Evolutionary conservation across 2,797 vertebrate genomes (phyloP).

Genomic region (Iguana delicatissima): DNA sequence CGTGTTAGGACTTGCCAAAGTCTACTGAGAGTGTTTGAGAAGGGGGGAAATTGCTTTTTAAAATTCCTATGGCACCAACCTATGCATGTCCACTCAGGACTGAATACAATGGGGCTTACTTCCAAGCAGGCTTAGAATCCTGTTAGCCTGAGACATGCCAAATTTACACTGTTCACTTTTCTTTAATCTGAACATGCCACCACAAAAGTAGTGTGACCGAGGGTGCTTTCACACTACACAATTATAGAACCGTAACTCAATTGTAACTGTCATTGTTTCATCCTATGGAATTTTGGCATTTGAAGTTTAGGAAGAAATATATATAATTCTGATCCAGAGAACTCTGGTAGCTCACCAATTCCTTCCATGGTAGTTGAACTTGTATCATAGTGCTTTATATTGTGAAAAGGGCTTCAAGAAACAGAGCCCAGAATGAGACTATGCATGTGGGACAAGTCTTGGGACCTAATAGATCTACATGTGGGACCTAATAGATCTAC

Average conservation of each 20-base stretch:
- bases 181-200: neutral
- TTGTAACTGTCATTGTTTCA: no score
- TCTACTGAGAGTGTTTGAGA: neutral
- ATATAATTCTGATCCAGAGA: no score
- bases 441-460: neutral
- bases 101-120: no score
- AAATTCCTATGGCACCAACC: neutral
- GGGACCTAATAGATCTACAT: neutral
- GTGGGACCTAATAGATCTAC: neutral
- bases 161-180: neutral
- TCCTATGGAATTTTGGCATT: no score
- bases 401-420: neutral
- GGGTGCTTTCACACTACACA: no score
- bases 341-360: no score
- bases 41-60: neutral
- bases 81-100: neutral
- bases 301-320: no score
- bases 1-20: slow-evolving; percentile 46
- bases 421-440: neutral
- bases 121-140: neutral
- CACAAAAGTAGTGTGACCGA: no score
- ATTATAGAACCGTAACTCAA: no score
- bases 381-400: no score
- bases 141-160: neutral
- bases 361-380: no score